Evolutionary conservation across 2,113 vertebrate genomes (phyloP).

Genomic region (Kryptolebias marmoratus): DNA sequence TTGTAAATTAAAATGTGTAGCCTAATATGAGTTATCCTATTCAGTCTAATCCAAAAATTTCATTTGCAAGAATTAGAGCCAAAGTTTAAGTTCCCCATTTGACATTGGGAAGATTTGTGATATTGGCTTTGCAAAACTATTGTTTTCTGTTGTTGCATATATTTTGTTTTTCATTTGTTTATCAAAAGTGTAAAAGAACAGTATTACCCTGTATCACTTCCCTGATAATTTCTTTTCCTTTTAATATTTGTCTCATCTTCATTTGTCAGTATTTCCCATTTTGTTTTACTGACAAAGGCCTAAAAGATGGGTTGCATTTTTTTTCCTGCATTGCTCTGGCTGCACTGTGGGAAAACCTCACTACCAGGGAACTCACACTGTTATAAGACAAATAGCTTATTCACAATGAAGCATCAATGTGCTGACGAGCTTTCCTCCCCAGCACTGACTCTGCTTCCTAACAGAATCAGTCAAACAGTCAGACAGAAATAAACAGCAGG

Average conservation of each 20-base stretch:
- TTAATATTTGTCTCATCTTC: conserved; percentile 3
- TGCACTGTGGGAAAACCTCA: conserved; percentile 16
- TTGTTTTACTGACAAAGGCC: conserved; percentile 32
- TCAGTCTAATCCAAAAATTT: conserved; percentile 1
- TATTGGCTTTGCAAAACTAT: background rate
- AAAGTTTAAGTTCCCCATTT: conserved; percentile 9
- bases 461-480: conserved; percentile 5
- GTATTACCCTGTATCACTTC: conserved; percentile 26
- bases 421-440: conserved; percentile 27
- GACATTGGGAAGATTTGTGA: background rate
- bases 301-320: conserved; percentile 25
- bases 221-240: conserved; percentile 5
- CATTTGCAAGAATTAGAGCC: conserved; percentile 1
- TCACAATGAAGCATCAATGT: conserved; percentile 16
- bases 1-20: background rate
- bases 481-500: conserved; percentile 5
- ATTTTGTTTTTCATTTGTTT: background rate
- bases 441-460: conserved; percentile 19
- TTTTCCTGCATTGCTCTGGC: conserved; percentile 22
- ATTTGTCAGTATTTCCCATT: conserved; percentile 15
- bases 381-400: conserved; percentile 32
- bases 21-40: too few species aligned
- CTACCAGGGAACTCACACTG: conserved; percentile 35
- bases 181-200: conserved; percentile 23
- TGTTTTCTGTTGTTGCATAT: conserved; percentile 38